Evolutionary conservation across 2,888 invertebrate genomes (phyloP), one percentile per base, ranked within the genome.

Genomic region (Apocheima hispidaria): DNA sequence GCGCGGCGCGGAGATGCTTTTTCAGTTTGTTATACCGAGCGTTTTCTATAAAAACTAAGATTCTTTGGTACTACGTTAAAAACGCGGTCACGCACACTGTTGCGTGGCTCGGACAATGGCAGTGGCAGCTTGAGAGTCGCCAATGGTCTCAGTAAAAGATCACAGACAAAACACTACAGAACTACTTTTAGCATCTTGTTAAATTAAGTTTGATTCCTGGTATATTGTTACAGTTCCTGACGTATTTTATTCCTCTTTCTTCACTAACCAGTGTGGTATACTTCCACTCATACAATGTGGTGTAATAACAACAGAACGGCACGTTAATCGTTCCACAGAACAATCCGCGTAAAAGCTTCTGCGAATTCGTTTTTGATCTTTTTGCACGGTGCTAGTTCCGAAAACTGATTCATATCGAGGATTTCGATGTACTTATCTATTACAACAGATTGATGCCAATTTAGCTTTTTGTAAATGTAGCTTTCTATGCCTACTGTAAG

Each of bases 301-400:
- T 33, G 38, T 46, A 49, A 49, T 46, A 58, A 46, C 20, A 52
- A 20, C 49, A 54, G 48, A 60, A 54, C 30, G 38, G 41, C 53
- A 60, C 49, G 60, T 60, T 49, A 49, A 53, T 23, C 35, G 54
- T 21, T 54, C 41, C 40, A 35, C 48, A 30, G 58, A 43, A 51
- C 56, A 43, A 44, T 57, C 36, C 33, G 20, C 55, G 36, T 60
- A 50, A 55, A 60, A 60, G 60, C 55, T 60, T 60, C 54, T 51
- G 44, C 4, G 60, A 60, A 60, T 44, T 55, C 18, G 30, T 50
- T 51, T 60, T 55, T 60, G 60, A 60, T 60, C 38, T 55, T 60
- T 60, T 44, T 60, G 43, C 54, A 33, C 20, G 43, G 50, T 43
- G 33, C 30, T 52, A 53, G 52, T 48, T 40, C 53, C 35, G 18